Evolutionary conservation across 2,797 vertebrate species (phyloP), one percentile per base, ranked within the genome.

Genomic region (Synanceia verrucosa): DNA sequence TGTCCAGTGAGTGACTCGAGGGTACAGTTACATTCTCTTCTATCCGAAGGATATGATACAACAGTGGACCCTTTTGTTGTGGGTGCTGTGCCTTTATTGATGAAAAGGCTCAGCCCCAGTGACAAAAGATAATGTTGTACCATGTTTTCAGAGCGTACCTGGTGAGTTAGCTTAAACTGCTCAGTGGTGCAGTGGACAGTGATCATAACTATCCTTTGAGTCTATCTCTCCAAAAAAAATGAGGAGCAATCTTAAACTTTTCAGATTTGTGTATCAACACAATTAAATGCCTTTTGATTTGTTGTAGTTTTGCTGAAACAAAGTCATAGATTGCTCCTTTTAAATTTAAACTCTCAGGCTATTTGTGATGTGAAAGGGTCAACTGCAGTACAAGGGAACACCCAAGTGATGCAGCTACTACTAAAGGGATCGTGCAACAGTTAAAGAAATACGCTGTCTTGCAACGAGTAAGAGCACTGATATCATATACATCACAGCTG

Each of bases 1-100:
- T 65, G 56, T 79, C 55, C 56, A 53, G 78, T 72, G 83, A 84
- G 73, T 11, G 9, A 65, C 61, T 46, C 55, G 14, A 61, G 63
- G 75, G 64, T 89, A 68, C 46, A 55, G 73, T 74, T 85, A 79
- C 70, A 43, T 47, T 53, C 78, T 83, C 71, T 65, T n/a, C n/a
- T n/a, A n/a, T n/a, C n/a, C n/a, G 82, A 82, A 86, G 73, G 66
- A 48, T 4, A 37, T 1, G 43, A 75, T 69, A 70, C 78, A 81
- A 75, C 70, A 56, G 36, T 65, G 73, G 36, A 57, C 1, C 58
- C 34, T 72, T 73, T 81, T 76, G 75, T 65, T 75, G 31, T 26
- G n/a, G 65, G 41, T 21, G 59, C 69, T 56, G 59, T n/a, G 51
- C 70, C 66, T 72, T 64, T 39, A 33, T n/a, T 58, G 14, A 46